A percentile compares a stretch with the other conserved stretches of the same genome.
Evolutionary conservation across 2,113 vertebrate genomes (phyloP).

Genomic region (Cisticola juncidis): DNA sequence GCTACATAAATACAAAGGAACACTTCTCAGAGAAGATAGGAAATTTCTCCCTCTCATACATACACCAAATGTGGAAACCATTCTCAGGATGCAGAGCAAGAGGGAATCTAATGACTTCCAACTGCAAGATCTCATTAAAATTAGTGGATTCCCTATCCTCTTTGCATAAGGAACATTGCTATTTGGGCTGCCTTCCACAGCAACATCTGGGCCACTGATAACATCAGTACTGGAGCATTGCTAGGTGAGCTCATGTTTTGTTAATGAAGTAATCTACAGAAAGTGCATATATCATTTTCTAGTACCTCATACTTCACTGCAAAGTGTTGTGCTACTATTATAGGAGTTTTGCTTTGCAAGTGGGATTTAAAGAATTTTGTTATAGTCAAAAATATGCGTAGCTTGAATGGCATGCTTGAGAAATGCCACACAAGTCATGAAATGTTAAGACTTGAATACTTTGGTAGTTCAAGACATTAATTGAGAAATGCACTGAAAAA

Average conservation of each 20-base stretch:
- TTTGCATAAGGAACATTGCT: slow-evolving; percentile 43
- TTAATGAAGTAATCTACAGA: slow-evolving; percentile 57
- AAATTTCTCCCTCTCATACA: not conserved
- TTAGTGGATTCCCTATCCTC: slow-evolving; percentile 36
- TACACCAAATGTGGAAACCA: not conserved
- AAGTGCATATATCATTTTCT: slow-evolving; percentile 45
- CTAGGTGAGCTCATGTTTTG: slow-evolving; percentile 68
- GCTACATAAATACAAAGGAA: not conserved
- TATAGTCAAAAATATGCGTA: not conserved
- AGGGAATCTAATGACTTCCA: slow-evolving; percentile 26
- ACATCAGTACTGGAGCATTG: slow-evolving; percentile 56
- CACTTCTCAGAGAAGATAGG: not conserved
- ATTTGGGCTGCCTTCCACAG: slow-evolving; percentile 57
- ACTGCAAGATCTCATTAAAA: slow-evolving; percentile 25
- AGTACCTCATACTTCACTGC: slow-evolving; percentile 8
- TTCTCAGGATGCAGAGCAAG: not conserved
- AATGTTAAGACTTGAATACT: not conserved
- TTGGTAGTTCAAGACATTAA: not conserved
- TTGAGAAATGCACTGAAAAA: not conserved
- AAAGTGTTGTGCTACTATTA: not conserved
- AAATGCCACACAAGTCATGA: not conserved
- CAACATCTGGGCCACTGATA: slow-evolving; percentile 61
- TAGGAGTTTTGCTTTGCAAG: slow-evolving; percentile 5
- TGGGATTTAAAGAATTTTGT: not conserved
- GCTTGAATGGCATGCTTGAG: not conserved